Evolutionary conservation across 2,888 invertebrate genomes (phyloP), one percentile per base, ranked within the genome.

Genomic region (Limnephilus auricula): DNA sequence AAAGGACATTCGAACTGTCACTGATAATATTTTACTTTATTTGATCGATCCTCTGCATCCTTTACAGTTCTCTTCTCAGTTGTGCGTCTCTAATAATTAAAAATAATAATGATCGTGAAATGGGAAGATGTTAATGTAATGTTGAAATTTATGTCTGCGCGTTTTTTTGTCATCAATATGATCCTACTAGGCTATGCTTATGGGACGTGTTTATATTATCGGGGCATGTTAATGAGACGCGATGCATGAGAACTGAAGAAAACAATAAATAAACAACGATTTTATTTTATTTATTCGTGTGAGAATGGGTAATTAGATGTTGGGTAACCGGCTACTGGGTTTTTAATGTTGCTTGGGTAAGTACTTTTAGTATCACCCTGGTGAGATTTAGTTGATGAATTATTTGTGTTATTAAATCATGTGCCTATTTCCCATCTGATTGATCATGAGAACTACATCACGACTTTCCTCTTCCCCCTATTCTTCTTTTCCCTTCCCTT

Each of bases 101-200:
- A 40, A 82, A 82, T 34, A 25, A 34, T 34, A 18, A 40, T 45
- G 18, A 87, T 88, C 34, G 37, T 78, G 65, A 88, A 34, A 88
- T 78, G 87, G 50, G 78, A 78, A 34, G 65, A 88, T 78, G 87
- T 86, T 86, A 86, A 86, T 86, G 50, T 45, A 50, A 86, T 65
- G 31, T 86, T 50, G 18, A 50, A 31, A 86, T 31, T 50, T 30
- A n/a, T 45, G 86, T 31, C 31, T 45, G 30, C 31, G 40, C 31
- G 34, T 45, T 86, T 86, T 86, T 86, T 86, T 31, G 86, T 86
- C 86, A 45, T 50, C 45, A 86, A 86, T 86, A 50, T 25, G 86
- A 86, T 86, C 65, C 40, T 40, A 40, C 86, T 45, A 45, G 50
- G 18, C 50, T 31, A 50, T 31, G 45, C 18, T 2, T 25, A 65